Percentiles rank a stretch among this genome's conserved stretches.
Conservation (phyloP, 2,888 invertebrate species). For the Nezara viridula region DNA sequence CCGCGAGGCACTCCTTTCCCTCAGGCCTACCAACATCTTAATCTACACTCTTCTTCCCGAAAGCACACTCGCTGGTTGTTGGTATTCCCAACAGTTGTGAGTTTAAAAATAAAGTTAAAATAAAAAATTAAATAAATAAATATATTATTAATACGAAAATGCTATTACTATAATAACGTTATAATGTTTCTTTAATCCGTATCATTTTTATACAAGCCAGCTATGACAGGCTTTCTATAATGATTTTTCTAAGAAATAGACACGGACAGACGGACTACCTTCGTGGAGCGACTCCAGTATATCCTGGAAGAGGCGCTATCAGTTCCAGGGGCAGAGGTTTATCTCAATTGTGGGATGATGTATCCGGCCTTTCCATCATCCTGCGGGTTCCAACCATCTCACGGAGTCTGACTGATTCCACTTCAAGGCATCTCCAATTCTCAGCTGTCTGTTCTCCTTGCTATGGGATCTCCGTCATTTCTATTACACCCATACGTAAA, state of each 20-base stretch:
- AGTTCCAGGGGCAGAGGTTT: background rate
- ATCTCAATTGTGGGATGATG: slow-evolving; percentile 42
- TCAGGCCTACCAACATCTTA: too few species aligned
- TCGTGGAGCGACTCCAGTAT: background rate
- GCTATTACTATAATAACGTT: too few species aligned
- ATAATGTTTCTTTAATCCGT: too few species aligned
- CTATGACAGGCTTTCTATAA: background rate
- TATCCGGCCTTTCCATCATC: slow-evolving; percentile 40
- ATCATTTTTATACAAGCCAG: too few species aligned
- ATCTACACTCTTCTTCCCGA: too few species aligned
- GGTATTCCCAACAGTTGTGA: too few species aligned
- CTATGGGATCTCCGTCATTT: background rate
- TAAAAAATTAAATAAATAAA: too few species aligned
- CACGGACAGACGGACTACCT: background rate
- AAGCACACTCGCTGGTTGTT: too few species aligned
- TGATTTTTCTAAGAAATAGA: background rate
- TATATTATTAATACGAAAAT: too few species aligned
- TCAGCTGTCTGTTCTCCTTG: background rate
- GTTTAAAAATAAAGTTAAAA: too few species aligned
- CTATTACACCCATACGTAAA: too few species aligned
- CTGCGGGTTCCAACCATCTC: background rate
- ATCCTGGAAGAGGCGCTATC: background rate
- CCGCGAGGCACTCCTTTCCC: too few species aligned
- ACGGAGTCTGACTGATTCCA: background rate
- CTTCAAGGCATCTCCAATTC: background rate